Percentiles rank a stretch among this genome's conserved stretches.
Conservation (phyloP, 2,113 vertebrate species). For the Meleagris gallopavo region DNA sequence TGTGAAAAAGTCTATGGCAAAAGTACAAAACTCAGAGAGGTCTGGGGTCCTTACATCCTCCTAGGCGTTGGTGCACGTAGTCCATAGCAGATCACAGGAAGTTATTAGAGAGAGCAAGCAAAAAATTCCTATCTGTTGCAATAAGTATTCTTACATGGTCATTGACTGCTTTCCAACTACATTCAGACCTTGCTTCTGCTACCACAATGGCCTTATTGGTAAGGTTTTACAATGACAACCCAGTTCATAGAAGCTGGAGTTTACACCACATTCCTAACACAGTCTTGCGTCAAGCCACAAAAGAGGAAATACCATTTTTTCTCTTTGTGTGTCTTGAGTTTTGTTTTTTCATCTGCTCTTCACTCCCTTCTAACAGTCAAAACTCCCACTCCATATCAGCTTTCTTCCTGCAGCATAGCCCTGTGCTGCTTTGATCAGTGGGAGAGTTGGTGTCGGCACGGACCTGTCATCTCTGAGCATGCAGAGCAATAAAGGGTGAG, state of each 20-base stretch:
- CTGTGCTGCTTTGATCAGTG: not conserved
- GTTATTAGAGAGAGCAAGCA: not conserved
- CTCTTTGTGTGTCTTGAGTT: not conserved
- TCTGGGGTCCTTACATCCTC: not conserved
- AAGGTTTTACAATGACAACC: not conserved
- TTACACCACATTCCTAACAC: not conserved
- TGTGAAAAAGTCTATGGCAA: not conserved
- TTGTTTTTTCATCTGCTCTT: not conserved
- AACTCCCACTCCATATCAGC: not conserved
- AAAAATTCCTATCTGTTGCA: not conserved
- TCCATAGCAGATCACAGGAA: not conserved
- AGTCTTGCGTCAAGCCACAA: not conserved
- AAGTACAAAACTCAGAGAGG: not conserved
- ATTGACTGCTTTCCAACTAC: not conserved
- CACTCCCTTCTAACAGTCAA: not conserved
- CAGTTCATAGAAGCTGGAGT: not conserved
- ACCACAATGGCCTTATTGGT: not conserved
- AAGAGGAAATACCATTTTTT: not conserved
- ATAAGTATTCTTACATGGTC: not conserved
- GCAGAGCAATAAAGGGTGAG: accelerated
- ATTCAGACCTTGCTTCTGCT: not conserved
- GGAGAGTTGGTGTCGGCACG: not conserved
- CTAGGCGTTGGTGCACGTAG: not conserved
- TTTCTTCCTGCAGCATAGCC: not conserved
- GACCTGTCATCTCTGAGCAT: not conserved